Evolutionary conservation across 2,797 vertebrate species (phyloP).

Genomic region (Sebastes wilsoni): DNA sequence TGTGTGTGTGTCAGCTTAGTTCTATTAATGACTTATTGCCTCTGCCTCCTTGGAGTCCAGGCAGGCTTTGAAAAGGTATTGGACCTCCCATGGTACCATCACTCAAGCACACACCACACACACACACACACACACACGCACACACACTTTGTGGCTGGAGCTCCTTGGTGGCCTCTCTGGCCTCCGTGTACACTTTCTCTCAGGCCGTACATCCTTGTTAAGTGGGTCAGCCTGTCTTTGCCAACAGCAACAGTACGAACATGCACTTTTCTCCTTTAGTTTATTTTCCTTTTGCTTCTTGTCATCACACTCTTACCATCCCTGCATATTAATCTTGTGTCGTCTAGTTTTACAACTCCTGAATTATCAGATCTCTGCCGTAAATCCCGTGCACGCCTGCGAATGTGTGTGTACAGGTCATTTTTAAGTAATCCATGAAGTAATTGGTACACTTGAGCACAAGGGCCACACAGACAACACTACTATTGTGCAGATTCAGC

Average conservation of each 20-base stretch:
- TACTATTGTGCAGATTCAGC: conserved; percentile 10
- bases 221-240: conserved; percentile 79
- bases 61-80: conserved; percentile 37
- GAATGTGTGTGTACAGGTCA: background rate
- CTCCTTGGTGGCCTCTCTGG: conserved; percentile 61
- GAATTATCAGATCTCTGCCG: background rate
- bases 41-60: conserved; percentile 30
- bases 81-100: conserved; percentile 35
- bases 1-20: conserved; percentile 10
- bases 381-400: background rate
- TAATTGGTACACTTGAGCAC: conserved; percentile 4
- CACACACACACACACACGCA: conserved; percentile 2
- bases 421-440: background rate
- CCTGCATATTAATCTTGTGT: background rate
- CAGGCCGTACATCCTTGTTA: conserved; percentile 62
- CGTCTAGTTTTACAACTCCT: conserved; percentile 6
- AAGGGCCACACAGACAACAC: background rate
- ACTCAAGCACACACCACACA: conserved; percentile 14
- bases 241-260: conserved; percentile 54
- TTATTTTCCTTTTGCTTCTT: background rate
- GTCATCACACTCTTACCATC: background rate
- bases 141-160: conserved; percentile 4
- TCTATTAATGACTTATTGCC: conserved; percentile 57
- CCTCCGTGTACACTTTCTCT: conserved; percentile 50
- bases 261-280: conserved; percentile 38